A percentile compares a stretch with the other conserved stretches of the same genome.
Conservation (phyloP, 2,113 vertebrate genomes). For the Cichladusa arquata region DNA sequence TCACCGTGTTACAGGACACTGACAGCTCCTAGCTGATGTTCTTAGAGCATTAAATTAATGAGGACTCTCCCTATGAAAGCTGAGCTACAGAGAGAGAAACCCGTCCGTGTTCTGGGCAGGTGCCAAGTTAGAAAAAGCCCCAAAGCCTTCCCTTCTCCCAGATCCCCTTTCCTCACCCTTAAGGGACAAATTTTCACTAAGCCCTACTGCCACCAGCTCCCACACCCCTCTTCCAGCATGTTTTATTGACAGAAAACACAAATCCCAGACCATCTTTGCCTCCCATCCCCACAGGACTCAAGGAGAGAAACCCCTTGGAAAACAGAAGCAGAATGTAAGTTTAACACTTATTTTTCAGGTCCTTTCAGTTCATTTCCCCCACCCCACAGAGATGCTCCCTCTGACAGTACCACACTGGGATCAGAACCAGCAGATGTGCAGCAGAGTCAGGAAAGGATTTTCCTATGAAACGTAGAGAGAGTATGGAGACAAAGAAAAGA, state of each 20-base stretch:
- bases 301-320: slow-evolving; percentile 28
- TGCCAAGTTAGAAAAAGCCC: slow-evolving; percentile 9
- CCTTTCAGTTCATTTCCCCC: slow-evolving; percentile 1
- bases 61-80: slow-evolving; percentile 11
- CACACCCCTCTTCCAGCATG: not conserved
- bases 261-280: not conserved
- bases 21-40: slow-evolving; percentile 45
- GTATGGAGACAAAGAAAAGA: not conserved
- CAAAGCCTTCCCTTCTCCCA: not conserved
- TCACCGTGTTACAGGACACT: slow-evolving; percentile 55
- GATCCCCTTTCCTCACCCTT: not conserved
- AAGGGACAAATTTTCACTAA: not conserved
- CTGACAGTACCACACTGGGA: slow-evolving; percentile 42
- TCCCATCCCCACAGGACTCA: not conserved
- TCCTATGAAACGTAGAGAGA: not conserved
- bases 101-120: not conserved
- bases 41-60: not conserved
- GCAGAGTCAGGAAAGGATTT: slow-evolving; percentile 38
- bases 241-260: not conserved
- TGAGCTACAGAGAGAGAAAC: slow-evolving; percentile 40
- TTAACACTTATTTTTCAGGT: slow-evolving; percentile 13
- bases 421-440: slow-evolving; percentile 45
- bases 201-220: not conserved
- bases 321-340: slow-evolving; percentile 59
- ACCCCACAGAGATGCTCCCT: slow-evolving; percentile 21